Conservation (phyloP, 2,888 invertebrate species). For the Pterostichus niger region DNA sequence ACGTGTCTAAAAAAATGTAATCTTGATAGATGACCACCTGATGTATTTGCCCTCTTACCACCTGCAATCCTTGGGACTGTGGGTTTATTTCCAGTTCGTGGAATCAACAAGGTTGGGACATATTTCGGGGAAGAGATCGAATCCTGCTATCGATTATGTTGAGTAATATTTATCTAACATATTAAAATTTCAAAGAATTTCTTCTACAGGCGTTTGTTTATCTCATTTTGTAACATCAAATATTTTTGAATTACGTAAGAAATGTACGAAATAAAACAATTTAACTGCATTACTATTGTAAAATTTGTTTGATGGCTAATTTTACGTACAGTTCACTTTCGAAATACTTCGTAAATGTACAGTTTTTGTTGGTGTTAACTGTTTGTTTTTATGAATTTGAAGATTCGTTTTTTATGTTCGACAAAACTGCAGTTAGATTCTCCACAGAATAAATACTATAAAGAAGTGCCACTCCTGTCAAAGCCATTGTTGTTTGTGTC, state of each 20-base stretch:
- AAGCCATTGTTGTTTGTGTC: too few species aligned
- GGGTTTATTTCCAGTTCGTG: constrained; percentile 49
- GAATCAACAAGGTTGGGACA: constrained; percentile 12
- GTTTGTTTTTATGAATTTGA: constrained; percentile 1
- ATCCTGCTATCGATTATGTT: not conserved
- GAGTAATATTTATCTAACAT: not conserved
- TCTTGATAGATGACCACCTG: constrained; percentile 36
- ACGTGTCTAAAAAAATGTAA: not conserved
- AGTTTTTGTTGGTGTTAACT: not conserved
- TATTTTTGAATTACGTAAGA: constrained; percentile 5
- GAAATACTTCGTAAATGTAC: constrained; percentile 32
- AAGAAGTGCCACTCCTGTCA: too few species aligned
- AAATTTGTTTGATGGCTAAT: constrained; percentile 11
- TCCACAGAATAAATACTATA: too few species aligned
- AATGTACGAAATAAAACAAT: constrained; percentile 3
- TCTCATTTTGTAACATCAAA: constrained; percentile 10
- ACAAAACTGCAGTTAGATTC: not conserved
- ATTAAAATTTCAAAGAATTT: constrained; percentile 15
- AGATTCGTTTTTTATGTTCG: not conserved
- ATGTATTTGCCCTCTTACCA: not conserved
- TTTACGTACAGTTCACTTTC: constrained; percentile 25
- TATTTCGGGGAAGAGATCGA: constrained; percentile 25
- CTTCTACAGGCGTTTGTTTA: not conserved
- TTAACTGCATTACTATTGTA: constrained; percentile 22
- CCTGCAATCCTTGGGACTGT: constrained; percentile 11